Conservation (phyloP, 2,113 vertebrate genomes). For the Trichomycterus rosablanca region DNA sequence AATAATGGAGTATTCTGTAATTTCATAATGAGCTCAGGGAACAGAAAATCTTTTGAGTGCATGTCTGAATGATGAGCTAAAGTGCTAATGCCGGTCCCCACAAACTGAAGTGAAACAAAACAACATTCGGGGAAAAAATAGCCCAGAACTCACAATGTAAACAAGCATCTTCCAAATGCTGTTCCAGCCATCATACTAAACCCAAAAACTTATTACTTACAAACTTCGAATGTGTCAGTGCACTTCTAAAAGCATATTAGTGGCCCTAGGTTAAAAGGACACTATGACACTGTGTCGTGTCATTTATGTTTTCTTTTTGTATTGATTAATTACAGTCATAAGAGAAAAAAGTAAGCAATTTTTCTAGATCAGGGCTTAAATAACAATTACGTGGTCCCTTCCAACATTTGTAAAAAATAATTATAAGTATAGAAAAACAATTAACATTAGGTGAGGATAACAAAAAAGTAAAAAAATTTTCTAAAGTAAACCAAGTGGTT, state of each 20-base stretch:
- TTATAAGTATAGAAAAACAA: too few relatives aligned
- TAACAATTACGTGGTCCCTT: too few relatives aligned
- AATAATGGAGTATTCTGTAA: slow-evolving; percentile 29
- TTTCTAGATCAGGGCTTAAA: too few relatives aligned
- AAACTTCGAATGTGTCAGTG: not conserved
- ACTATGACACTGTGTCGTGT: too few relatives aligned
- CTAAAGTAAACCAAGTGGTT: too few relatives aligned
- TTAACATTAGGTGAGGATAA: too few relatives aligned
- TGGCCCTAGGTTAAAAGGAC: too few relatives aligned
- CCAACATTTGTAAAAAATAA: too few relatives aligned
- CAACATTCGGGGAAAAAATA: not conserved
- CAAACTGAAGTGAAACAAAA: slow-evolving; percentile 16
- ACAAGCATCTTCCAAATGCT: not conserved
- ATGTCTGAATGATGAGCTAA: slow-evolving; percentile 23
- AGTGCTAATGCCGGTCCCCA: slow-evolving; percentile 7
- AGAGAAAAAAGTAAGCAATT: too few relatives aligned
- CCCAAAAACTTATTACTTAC: not conserved
- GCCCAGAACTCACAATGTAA: not conserved
- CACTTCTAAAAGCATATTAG: not conserved
- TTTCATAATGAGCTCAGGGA: slow-evolving; percentile 28
- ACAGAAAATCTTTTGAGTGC: slow-evolving; percentile 23
- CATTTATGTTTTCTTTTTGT: too few relatives aligned
- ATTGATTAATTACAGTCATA: too few relatives aligned
- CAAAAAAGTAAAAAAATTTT: too few relatives aligned
- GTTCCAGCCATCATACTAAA: not conserved